Evolutionary conservation across 2,113 vertebrate genomes (phyloP).

Genomic region (Silurus asotus): DNA sequence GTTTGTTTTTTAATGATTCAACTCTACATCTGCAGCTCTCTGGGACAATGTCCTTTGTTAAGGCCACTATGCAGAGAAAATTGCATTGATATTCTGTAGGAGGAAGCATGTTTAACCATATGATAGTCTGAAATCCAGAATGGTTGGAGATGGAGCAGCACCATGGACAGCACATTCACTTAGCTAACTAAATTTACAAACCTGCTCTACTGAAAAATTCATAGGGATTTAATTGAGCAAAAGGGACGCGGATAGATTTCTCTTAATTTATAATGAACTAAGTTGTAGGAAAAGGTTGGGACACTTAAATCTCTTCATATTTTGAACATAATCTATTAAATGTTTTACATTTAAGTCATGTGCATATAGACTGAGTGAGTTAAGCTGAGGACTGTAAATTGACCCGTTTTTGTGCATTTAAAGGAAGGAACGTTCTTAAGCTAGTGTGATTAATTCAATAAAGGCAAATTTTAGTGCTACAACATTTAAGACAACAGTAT

Average conservation of each 20-base stretch:
- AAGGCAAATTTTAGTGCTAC: not conserved
- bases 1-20: not conserved
- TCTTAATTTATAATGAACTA: not conserved
- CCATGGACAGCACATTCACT: slow-evolving; percentile 41
- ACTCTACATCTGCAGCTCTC: not conserved
- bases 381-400: not conserved
- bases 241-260: not conserved
- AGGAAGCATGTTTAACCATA: not conserved
- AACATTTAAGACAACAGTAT: not conserved
- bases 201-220: not conserved
- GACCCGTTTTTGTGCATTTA: not conserved
- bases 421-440: not conserved
- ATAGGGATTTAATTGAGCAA: not conserved
- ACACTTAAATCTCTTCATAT: not conserved
- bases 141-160: slow-evolving; percentile 24
- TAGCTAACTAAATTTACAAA: not conserved
- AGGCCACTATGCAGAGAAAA: not conserved
- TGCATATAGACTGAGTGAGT: not conserved
- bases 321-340: not conserved
- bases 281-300: not conserved
- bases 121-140: slow-evolving; percentile 8
- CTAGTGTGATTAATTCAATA: not conserved
- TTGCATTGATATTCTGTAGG: not conserved
- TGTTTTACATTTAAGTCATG: not conserved
- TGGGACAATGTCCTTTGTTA: not conserved